These are phyloP conservation scores for Sebastes cheni DNA, from an alignment of 2,797 vertebrate species.

Conservation along the genomic window DNA sequence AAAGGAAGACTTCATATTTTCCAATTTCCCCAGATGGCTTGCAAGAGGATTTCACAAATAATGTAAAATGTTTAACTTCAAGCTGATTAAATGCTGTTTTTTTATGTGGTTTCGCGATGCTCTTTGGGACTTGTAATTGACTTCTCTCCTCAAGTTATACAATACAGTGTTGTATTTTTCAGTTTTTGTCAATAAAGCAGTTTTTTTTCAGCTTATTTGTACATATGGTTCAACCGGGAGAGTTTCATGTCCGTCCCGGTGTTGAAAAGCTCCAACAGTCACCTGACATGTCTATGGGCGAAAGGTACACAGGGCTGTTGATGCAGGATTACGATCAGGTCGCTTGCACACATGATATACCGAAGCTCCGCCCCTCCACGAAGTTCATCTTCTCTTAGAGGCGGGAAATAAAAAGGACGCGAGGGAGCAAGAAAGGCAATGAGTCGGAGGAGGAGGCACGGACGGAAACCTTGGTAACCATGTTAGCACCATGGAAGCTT, in stretches of 20 bases:
- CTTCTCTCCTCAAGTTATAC: neutral
- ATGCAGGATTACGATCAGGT: neutral
- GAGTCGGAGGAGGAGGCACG: conserved; percentile 23
- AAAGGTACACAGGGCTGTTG: neutral
- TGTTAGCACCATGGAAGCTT: conserved; percentile 47
- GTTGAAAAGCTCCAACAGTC: neutral
- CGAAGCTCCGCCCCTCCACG: neutral
- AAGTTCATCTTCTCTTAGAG: neutral
- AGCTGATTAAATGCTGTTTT: neutral
- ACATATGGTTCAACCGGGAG: neutral
- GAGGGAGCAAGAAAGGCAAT: neutral
- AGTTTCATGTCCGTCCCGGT: neutral
- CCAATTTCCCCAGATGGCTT: neutral
- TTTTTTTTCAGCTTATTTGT: neutral
- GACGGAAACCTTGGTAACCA: conserved; percentile 5
- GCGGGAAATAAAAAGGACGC: neutral
- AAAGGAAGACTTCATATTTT: neutral
- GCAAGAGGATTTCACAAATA: neutral
- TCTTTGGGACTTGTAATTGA: conserved; percentile 11
- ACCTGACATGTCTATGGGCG: neutral
- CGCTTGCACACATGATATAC: neutral
- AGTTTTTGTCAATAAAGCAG: neutral
- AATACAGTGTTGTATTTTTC: neutral
- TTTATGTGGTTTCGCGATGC: neutral
- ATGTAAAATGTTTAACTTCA: neutral